Conservation (phyloP, 1,140 invertebrate genomes). For the Battus philenor region DNA sequence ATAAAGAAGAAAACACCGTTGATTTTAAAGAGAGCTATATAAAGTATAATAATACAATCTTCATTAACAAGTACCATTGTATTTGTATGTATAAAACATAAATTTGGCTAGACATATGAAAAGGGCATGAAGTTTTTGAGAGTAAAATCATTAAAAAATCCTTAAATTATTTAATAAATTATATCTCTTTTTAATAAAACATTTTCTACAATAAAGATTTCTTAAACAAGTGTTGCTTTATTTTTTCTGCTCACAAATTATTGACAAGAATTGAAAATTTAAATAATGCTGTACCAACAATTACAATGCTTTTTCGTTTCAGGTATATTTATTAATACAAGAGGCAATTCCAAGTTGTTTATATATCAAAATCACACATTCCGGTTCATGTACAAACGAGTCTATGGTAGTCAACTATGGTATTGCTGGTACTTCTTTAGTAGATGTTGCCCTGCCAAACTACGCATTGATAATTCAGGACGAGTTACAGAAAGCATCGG, state of each 20-base stretch:
- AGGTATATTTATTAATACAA: slow-evolving; percentile 71
- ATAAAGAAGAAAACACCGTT: too few species aligned
- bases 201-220: slow-evolving; percentile 1
- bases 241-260: neutral
- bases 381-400: slow-evolving; percentile 70
- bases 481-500: slow-evolving; percentile 65
- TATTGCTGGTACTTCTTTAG: slow-evolving; percentile 73
- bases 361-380: slow-evolving; percentile 72
- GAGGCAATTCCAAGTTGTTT: slow-evolving; percentile 68
- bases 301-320: slow-evolving; percentile 37
- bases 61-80: too few species aligned
- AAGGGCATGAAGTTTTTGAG: too few species aligned
- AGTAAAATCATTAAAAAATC: too few species aligned
- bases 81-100: too few species aligned
- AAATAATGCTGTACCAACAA: neutral
- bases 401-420: slow-evolving; percentile 68
- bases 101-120: too few species aligned
- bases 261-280: too few species aligned
- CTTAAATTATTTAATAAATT: too few species aligned
- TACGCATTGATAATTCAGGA: slow-evolving; percentile 62
- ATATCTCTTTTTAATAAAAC: neutral
- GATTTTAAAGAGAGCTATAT: too few species aligned
- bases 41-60: too few species aligned
- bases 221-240: slow-evolving; percentile 8
- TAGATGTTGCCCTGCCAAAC: slow-evolving; percentile 61